These are phyloP conservation scores for Caenorhabditis zanzibari DNA, from an alignment of 2,888 invertebrate genomes.

Conservation along the genomic window DNA sequence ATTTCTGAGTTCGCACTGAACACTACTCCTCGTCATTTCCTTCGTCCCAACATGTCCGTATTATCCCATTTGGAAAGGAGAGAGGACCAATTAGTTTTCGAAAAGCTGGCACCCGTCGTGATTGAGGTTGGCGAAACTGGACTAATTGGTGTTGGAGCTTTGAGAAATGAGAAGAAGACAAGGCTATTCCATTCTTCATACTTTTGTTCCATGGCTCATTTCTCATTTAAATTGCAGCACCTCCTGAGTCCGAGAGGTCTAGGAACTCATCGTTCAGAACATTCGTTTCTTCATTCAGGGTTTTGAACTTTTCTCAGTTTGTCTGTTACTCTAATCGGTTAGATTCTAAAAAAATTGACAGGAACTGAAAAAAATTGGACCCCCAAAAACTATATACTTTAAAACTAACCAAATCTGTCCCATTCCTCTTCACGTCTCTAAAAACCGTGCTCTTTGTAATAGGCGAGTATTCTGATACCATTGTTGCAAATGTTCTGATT, in stretches of 20 bases:
- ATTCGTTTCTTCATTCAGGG: constrained; percentile 1
- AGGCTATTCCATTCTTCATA: constrained; percentile 9
- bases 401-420: not conserved
- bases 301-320: not conserved
- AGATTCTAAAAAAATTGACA: no score
- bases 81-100: constrained; percentile 47
- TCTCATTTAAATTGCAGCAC: constrained; percentile 51
- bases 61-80: constrained; percentile 18
- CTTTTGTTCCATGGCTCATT: constrained; percentile 35
- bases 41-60: constrained; percentile 16
- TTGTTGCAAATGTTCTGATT: constrained; percentile 16
- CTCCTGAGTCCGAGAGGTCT: constrained; percentile 20
- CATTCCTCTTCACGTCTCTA: not conserved
- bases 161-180: not conserved
- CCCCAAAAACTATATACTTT: no score
- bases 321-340: no score
- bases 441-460: not conserved
- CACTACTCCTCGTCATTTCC: not conserved
- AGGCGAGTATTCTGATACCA: not conserved
- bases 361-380: no score
- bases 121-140: constrained; percentile 43
- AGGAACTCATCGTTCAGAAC: constrained; percentile 4
- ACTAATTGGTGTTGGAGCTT: constrained; percentile 29
- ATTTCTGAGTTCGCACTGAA: constrained; percentile 7
- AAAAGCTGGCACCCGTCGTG: constrained; percentile 32